Base-by-base conservation (phyloP, 2,797 vertebrate genomes). In the Lutjanus argentimaculatus region DNA sequence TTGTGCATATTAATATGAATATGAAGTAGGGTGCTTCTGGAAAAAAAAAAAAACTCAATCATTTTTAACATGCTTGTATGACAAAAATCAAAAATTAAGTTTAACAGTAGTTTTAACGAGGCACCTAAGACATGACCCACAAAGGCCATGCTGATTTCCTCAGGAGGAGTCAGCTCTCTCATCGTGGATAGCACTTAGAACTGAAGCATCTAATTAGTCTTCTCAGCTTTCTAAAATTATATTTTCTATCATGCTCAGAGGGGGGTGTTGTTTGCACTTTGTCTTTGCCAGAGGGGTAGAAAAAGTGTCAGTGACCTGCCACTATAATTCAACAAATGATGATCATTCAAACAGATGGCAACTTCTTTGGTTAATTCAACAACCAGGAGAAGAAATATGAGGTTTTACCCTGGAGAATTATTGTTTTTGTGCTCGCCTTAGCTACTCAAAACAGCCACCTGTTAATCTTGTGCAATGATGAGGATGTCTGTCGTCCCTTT, bases 221-320 rank as follows among this genome's bases (percentile, higher is more conserved):
- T 43, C 6, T 19, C n/a, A 22, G 22, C 13, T 13, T 62, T 67
- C 45, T 71, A 36, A 53, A 75, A 67, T 79, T 51, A 69, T 66
- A 15, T 25, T 76, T 77, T 52, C 63, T 59, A 11, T 9, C 16
- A 71, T 16, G 36, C 69, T 64, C 6, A 16, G 10, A 69, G 67
- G 48, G 7, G 43, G 43, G 36, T 70, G 57, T 75, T 84, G 52
- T 72, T 84, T 82, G 77, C 76, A 69, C 82, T 81, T 80, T 73
- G 75, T 81, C 66, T 76, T 56, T 46, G 57, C 72, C 49, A 12
- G n/a, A 72, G 79, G 30, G n/a, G 42, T 42, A 58, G 61, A 59
- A 51, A 65, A 79, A 67, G 63, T 74, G 61, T 74, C 36, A 65
- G 42, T 53, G 45, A 57, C 19, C 73, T 79, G 78, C 52, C 74